Base-by-base conservation (phyloP, 2,888 invertebrate genomes). In the Lithosia quadra region DNA sequence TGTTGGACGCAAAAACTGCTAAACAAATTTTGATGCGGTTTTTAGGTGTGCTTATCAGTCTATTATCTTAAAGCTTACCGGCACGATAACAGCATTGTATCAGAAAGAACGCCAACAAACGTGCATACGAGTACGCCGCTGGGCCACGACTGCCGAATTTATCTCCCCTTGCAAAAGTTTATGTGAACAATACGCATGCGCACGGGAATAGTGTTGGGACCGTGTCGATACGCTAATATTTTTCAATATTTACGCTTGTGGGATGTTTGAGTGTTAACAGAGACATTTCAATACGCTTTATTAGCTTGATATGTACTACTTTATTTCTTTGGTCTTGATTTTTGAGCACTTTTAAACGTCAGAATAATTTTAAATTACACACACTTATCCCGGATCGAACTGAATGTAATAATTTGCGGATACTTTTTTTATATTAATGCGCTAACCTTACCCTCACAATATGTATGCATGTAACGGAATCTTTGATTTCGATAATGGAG, bases 161-260 rank as follows among this genome's bases (percentile, higher is more conserved):
- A 4, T 10, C 68, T 57, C 59, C 53, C 69, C 21, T 34, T 55
- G 63, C 61, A 67, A 33, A 15, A 2, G n/a, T 70, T 80, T 80
- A 75, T 79, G 76, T 69, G 68, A 21, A n/a, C 2, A 62, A 13
- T 73, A 73, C 90, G 90, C 91, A 86, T 88, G 91, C 87, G 91
- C 74, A 1, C 56, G 57, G 21, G 9, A 69, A 21, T 81, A 89
- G 86, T 74, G 87, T 77, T 64, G 86, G 66, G 78, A 68, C 58
- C 59, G 39, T 76, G 82, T 87, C 89, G 81, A 82, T 78, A 66
- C 24, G 63, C 36, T 13, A 11, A 60, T 69, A 58, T 43, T 55
- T 68, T n/a, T n/a, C 18, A 1, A 63, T 49, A 13, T 36, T 43
- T 24, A 58, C 22, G 5, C 18, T 10, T 61, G 28, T 21, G 33